phyloP scores from a whole-genome alignment of 1,140 invertebrate species.

The Drosophila ambigua region DNA sequence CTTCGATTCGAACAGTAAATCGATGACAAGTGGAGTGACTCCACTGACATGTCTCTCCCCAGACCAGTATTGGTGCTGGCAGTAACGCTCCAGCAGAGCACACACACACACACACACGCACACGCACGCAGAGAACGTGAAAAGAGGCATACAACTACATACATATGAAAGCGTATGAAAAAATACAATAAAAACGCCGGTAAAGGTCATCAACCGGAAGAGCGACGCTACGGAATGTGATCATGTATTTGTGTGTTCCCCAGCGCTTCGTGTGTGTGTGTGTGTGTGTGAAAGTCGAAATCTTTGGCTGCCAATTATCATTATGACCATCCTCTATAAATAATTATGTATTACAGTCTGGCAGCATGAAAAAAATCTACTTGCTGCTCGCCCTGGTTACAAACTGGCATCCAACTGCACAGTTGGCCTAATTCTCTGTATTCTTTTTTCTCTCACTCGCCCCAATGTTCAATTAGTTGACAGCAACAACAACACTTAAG shows the following conservation, averaged over 20 bases:
- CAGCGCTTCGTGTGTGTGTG: background rate
- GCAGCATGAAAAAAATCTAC: constrained; percentile 68
- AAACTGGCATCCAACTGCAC: constrained; percentile 67
- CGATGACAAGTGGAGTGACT: constrained; percentile 8
- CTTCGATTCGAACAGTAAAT: constrained; percentile 33
- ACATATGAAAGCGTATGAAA: constrained; percentile 16
- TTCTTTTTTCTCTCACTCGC: constrained; percentile 22
- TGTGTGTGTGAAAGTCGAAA: constrained; percentile 56
- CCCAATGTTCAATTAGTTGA: constrained; percentile 68
- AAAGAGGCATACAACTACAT: constrained; percentile 31
- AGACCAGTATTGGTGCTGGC: constrained; percentile 4
- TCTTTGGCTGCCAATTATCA: constrained; percentile 54
- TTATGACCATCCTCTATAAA: constrained; percentile 60
- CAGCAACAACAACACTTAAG: constrained; percentile 20
- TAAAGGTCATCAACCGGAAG: constrained; percentile 83
- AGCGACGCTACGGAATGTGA: constrained; percentile 59
- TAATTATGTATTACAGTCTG: constrained; percentile 67
- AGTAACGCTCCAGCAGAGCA: constrained; percentile 24
- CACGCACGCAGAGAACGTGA: constrained; percentile 3
- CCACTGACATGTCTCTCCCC: constrained; percentile 10
- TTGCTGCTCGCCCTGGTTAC: constrained; percentile 71
- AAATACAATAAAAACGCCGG: constrained; percentile 79
- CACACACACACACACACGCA: constrained; percentile 19
- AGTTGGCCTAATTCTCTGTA: constrained; percentile 73
- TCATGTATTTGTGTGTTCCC: constrained; percentile 15